These are phyloP conservation scores for Todiramphus saurophagus DNA, from an alignment of 2,113 vertebrate species.

Conservation along the genomic window DNA sequence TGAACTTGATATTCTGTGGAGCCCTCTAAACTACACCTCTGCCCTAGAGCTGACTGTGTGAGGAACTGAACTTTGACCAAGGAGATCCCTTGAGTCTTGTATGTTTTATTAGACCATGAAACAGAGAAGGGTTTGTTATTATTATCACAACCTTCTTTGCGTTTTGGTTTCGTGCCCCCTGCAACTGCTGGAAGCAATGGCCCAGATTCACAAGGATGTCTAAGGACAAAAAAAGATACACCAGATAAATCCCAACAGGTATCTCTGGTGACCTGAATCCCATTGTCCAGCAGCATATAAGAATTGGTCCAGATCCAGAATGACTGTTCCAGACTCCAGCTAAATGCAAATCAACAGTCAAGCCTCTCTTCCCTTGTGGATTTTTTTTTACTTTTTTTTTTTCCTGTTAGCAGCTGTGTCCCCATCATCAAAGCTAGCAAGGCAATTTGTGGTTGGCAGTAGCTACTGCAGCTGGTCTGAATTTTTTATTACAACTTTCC, in stretches of 20 bases:
- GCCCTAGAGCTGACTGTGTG: neutral
- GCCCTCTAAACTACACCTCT: neutral
- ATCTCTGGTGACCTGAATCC: neutral
- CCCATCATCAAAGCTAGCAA: neutral
- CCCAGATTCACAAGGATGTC: neutral
- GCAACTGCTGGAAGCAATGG: neutral
- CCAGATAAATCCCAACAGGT: neutral
- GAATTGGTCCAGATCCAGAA: neutral
- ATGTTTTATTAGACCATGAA: neutral
- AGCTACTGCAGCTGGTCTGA: neutral
- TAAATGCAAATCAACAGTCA: neutral
- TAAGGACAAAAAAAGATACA: neutral
- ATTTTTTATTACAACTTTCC: neutral
- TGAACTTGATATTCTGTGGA: neutral
- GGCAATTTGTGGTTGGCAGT: neutral
- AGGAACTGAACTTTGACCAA: conserved; percentile 28
- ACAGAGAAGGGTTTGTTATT: neutral
- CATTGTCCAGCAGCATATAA: neutral
- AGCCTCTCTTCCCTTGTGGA: neutral
- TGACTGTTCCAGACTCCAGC: neutral
- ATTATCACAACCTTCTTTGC: neutral
- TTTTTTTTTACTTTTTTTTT: neutral
- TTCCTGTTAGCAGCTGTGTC: neutral
- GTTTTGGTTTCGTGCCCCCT: neutral
- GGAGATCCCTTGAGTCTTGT: neutral